Evolutionary conservation across 2,888 invertebrate species (phyloP).

Genomic region (Tricholauxania praeusta): DNA sequence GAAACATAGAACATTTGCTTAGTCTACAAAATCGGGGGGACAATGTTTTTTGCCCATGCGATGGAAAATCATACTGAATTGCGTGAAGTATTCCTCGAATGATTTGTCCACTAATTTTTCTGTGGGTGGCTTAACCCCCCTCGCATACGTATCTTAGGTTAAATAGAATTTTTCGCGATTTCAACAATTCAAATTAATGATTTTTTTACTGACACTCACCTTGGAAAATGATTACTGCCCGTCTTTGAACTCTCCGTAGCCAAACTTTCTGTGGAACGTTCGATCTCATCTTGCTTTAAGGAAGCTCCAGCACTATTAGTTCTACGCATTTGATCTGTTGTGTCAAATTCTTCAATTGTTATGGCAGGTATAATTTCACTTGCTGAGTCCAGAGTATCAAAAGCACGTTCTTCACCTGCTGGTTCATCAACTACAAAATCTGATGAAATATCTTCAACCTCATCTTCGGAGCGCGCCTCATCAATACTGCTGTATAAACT

Average conservation of each 20-base stretch:
- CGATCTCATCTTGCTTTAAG: background rate
- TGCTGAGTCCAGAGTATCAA: background rate
- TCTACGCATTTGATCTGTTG: conserved; percentile 43
- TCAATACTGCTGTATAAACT: conserved; percentile 52
- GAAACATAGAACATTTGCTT: too few relatives aligned
- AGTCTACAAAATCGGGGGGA: too few relatives aligned
- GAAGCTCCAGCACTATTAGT: conserved; percentile 47
- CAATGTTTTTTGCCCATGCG: too few relatives aligned
- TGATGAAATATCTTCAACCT: conserved; percentile 58
- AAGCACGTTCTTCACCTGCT: background rate
- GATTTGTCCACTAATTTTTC: too few relatives aligned
- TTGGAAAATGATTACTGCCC: conserved; percentile 56
- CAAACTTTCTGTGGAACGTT: conserved; percentile 6
- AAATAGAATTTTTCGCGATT: too few relatives aligned
- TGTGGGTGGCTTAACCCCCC: too few relatives aligned
- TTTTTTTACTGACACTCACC: conserved; percentile 49
- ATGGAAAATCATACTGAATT: too few relatives aligned
- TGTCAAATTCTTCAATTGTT: conserved; percentile 41
- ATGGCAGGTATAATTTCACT: conserved; percentile 6
- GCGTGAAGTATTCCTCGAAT: too few relatives aligned
- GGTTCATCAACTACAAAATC: conserved; percentile 47
- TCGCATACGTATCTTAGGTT: too few relatives aligned
- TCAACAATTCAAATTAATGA: too few relatives aligned
- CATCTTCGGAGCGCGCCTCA: conserved; percentile 65
- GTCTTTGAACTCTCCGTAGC: conserved; percentile 19